Evolutionary conservation across 2,888 invertebrate species (phyloP).

Genomic region (Gryllus longicercus): DNA sequence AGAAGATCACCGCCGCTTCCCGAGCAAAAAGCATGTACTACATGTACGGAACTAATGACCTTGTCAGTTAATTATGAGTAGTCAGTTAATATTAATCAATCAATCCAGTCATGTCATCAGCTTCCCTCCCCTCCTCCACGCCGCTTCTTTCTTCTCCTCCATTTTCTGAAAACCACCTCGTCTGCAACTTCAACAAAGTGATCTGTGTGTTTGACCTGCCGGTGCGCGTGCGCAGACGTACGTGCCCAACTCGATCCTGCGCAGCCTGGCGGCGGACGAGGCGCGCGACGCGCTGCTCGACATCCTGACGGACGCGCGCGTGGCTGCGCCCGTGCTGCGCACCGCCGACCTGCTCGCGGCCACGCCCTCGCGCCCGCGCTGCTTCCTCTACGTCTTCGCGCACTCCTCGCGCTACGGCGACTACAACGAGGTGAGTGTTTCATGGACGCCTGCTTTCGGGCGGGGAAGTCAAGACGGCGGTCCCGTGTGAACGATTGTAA

Average conservation of each 20-base stretch:
- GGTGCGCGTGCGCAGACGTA: conserved; percentile 43
- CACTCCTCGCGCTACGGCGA: conserved; percentile 79
- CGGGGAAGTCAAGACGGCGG: too few relatives aligned
- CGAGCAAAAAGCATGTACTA: too few relatives aligned
- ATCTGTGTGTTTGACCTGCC: conserved; percentile 51
- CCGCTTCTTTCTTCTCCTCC: too few relatives aligned
- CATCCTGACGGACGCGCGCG: conserved; percentile 83
- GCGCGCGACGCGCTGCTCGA: conserved; percentile 79
- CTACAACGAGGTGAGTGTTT: conserved; percentile 66
- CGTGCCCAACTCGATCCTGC: neutral
- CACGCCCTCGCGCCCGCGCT: conserved; percentile 69
- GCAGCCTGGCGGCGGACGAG: conserved; percentile 50
- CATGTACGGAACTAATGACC: too few relatives aligned
- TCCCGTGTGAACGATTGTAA: too few relatives aligned
- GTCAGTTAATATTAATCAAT: too few relatives aligned
- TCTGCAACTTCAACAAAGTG: too few relatives aligned
- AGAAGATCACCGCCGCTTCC: too few relatives aligned
- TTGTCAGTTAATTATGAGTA: too few relatives aligned
- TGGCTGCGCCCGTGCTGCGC: conserved; percentile 75
- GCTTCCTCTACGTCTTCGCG: conserved; percentile 84
- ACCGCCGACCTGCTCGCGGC: conserved; percentile 73
- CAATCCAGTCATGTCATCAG: too few relatives aligned
- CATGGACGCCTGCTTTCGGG: neutral
- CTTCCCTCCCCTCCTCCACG: too few relatives aligned
- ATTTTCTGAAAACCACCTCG: too few relatives aligned